Base-by-base conservation (phyloP, 2,888 invertebrate genomes). In the Catocala nupta region DNA sequence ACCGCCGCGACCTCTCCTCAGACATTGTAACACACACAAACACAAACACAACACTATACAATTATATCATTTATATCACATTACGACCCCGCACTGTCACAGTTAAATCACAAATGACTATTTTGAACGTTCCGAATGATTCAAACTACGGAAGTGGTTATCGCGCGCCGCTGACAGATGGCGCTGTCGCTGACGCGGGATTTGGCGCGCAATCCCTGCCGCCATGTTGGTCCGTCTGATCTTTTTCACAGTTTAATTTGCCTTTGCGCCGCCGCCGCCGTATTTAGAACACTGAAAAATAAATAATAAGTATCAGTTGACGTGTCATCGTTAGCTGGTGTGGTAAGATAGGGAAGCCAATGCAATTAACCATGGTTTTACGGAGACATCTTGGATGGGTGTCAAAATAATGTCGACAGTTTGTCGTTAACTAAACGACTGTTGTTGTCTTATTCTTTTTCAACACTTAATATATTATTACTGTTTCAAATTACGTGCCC, bases 1-100 rank as follows among this genome's bases (percentile, higher is more conserved):
- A 92, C 85, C 97, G 96, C 83, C 96, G 95, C 88, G 96, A 95
- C 85, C 96, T 94, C 89, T 96, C 96, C 91, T 96, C 96, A 79
- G 95, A 95, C 96, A 96, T 96, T 82, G 81, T 83, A 83, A 80
- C 75, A 82, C 87, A 87, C 81, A 86, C 87, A 88, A 86, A 81
- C 82, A 87, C 86, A 88, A 75, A 84, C 84, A 85, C 82, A 80
- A 81, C 81, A 86, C 81, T 81, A 78, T 79, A 83, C 82, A 82
- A 86, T 82, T 88, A 72, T 68, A 75, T 55, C 55, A 73, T 88
- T 55, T 72, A 63, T 75, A 72, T 77, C 90, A 92, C 91, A 90
- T 91, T 87, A 91, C 92, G 85, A 84, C 88, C 78, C 87, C 69
- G 74, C 88, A 86, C 87, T 83, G 80, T 83, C 89, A 86, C 89